These are phyloP conservation scores for Acrobasis suavella DNA, from an alignment of 2,888 invertebrate genomes.

Conservation along the genomic window DNA sequence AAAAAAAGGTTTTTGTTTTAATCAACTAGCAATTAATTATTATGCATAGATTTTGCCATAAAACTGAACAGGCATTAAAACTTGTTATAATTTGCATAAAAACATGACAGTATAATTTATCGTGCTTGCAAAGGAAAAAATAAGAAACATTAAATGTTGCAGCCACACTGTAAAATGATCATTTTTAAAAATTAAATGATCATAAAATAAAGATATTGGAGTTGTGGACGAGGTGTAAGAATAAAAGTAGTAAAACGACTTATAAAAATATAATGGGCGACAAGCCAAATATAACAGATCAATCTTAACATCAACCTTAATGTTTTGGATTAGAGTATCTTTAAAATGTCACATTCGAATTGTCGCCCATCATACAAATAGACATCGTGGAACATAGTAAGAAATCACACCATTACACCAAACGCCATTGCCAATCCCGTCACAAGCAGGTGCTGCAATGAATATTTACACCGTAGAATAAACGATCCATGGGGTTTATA, in stretches of 20 bases:
- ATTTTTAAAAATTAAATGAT: not conserved
- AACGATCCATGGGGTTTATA: conserved; percentile 73
- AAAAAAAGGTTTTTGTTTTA: conserved; percentile 2
- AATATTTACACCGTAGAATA: conserved; percentile 71
- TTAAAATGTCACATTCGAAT: not conserved
- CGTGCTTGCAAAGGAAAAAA: too few relatives aligned
- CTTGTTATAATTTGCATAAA: not conserved
- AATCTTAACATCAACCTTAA: not conserved
- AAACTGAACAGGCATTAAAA: not conserved
- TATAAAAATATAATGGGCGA: not conserved
- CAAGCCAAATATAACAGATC: not conserved
- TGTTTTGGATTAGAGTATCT: not conserved
- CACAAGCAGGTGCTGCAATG: conserved; percentile 59
- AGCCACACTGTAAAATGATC: not conserved
- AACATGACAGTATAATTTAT: not conserved
- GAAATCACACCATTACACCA: conserved; percentile 43
- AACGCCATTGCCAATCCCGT: conserved; percentile 59
- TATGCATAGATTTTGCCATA: conserved; percentile 6
- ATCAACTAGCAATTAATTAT: conserved; percentile 2
- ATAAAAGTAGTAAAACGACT: not conserved
- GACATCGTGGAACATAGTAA: conserved; percentile 43
- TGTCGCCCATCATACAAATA: conserved; percentile 23
- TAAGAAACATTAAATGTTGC: not conserved
- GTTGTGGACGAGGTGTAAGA: too few relatives aligned
- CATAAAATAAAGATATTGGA: not conserved